These are phyloP conservation scores for Nemotelus pantherinus DNA, from an alignment of 2,888 invertebrate species.

Conservation along the genomic window DNA sequence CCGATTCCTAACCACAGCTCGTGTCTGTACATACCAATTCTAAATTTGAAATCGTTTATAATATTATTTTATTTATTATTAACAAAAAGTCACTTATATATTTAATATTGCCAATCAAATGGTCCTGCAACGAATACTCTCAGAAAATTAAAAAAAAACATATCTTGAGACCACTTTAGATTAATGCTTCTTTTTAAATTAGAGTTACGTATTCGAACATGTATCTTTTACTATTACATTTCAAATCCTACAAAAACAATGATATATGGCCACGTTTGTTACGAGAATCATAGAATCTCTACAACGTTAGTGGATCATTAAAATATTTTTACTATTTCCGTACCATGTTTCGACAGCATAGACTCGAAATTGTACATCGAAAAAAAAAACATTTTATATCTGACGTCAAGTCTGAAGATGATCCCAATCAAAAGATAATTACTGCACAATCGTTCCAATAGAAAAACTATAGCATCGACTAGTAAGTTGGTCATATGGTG, in stretches of 20 bases:
- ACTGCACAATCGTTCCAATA: constrained; percentile 1
- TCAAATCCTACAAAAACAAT: too few relatives aligned
- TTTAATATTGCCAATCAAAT: too few relatives aligned
- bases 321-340: constrained; percentile 12
- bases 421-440: background rate
- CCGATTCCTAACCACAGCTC: background rate
- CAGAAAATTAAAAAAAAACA: too few relatives aligned
- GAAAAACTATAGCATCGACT: background rate
- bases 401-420: background rate
- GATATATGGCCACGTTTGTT: too few relatives aligned
- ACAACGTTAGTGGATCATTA: background rate
- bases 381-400: background rate
- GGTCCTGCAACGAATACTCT: too few relatives aligned
- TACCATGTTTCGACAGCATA: background rate
- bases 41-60: too few relatives aligned
- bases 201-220: background rate
- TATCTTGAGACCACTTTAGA: background rate
- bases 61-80: too few relatives aligned
- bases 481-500: background rate
- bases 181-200: background rate
- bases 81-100: too few relatives aligned
- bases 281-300: background rate
- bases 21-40: too few relatives aligned
- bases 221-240: too few relatives aligned
- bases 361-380: background rate